phyloP scores from a whole-genome alignment of 2,113 vertebrate species.

The Archilochus colubris region DNA sequence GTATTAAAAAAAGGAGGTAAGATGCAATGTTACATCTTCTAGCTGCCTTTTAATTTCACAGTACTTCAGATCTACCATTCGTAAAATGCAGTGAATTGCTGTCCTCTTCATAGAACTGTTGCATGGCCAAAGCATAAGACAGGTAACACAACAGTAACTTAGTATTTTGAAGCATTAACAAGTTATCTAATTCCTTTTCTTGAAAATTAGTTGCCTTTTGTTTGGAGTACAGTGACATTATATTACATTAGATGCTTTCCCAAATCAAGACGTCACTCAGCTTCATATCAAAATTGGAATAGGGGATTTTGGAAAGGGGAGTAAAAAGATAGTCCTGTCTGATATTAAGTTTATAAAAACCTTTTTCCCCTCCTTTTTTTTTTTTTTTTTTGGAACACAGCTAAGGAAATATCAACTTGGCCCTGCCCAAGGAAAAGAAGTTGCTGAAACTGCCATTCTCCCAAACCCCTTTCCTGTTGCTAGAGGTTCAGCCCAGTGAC shows the following conservation, averaged over 20 bases:
- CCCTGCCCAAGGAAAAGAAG: constrained; percentile 37
- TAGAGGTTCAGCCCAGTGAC: constrained; percentile 2
- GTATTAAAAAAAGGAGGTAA: not conserved
- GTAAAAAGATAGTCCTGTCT: not conserved
- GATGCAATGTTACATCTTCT: not conserved
- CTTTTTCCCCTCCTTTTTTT: not conserved
- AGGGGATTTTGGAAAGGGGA: not conserved
- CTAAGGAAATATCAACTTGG: constrained; percentile 18
- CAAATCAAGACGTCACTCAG: not conserved
- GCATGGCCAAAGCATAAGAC: not conserved
- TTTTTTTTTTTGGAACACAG: not conserved
- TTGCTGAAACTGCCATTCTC: constrained; percentile 44
- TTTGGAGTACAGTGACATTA: not conserved
- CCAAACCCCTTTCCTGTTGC: not conserved
- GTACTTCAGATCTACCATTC: not conserved
- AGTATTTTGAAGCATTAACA: not conserved
- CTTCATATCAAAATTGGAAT: not conserved
- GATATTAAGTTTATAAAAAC: not conserved
- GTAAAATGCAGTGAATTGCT: not conserved
- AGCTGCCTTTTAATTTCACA: not conserved
- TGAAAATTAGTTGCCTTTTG: not conserved
- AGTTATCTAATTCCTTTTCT: not conserved
- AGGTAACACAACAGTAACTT: not conserved
- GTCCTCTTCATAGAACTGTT: not conserved
- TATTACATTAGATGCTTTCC: not conserved